phyloP scores from a whole-genome alignment of 1,140 invertebrate species.

The Physella acuta region DNA sequence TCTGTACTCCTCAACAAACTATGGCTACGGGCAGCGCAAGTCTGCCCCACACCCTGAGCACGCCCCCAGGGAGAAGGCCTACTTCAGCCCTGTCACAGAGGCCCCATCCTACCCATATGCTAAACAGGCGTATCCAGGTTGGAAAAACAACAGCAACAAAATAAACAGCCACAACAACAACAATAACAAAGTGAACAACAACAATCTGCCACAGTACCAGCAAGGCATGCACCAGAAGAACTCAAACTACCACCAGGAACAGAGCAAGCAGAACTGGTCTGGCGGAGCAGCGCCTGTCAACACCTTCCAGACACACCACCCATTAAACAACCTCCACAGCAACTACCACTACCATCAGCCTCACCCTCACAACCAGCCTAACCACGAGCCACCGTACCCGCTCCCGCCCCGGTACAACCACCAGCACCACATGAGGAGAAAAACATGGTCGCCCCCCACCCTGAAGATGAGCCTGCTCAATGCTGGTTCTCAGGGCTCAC shows the following conservation, averaged over 20 bases:
- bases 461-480: slow-evolving; percentile 18
- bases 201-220: neutral
- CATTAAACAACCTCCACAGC: slow-evolving; percentile 13
- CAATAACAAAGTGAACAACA: neutral
- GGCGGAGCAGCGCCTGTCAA: neutral
- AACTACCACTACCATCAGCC: slow-evolving; percentile 16
- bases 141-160: slow-evolving; percentile 16
- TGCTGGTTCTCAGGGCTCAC: slow-evolving; percentile 4
- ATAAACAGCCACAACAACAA: neutral
- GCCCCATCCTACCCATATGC: neutral
- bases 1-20: slow-evolving; percentile 12
- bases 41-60: neutral
- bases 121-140: neutral
- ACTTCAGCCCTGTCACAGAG: neutral
- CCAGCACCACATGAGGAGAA: slow-evolving; percentile 10
- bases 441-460: slow-evolving; percentile 23
- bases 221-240: neutral
- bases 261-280: neutral
- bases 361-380: neutral
- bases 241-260: neutral
- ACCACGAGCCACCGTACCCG: slow-evolving; percentile 12
- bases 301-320: slow-evolving; percentile 13
- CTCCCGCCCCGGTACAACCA: slow-evolving; percentile 13
- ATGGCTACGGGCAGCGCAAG: neutral
- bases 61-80: neutral